Conservation (phyloP, 2,113 vertebrate genomes). For the Malurus melanocephalus region DNA sequence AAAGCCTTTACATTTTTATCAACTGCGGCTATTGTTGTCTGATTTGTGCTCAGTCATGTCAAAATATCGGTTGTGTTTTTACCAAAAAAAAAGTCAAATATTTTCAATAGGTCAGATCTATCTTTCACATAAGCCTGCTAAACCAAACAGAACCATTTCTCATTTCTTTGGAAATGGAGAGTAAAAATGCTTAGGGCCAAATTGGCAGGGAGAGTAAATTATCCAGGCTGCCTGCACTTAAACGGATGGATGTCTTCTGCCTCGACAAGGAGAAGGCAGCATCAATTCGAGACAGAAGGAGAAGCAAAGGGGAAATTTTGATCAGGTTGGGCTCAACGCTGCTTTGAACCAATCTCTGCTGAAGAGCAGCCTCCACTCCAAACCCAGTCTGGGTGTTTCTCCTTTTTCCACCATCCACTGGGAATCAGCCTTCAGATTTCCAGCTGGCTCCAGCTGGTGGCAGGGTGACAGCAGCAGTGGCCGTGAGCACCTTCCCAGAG, state of each 20-base stretch:
- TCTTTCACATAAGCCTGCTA: constrained; percentile 13
- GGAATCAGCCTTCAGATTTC: background rate
- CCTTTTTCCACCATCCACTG: background rate
- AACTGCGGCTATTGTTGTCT: constrained; percentile 24
- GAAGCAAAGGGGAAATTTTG: background rate
- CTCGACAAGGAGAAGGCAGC: background rate
- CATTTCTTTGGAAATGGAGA: constrained; percentile 37
- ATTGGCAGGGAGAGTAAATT: constrained; percentile 30
- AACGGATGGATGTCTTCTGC: constrained; percentile 29
- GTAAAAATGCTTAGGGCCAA: constrained; percentile 29
- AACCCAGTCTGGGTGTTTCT: background rate
- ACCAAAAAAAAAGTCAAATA: constrained; percentile 32
- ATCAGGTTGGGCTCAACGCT: background rate
- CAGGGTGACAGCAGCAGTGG: background rate
- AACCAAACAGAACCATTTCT: constrained; percentile 51
- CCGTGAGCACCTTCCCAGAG: background rate
- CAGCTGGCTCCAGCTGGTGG: background rate
- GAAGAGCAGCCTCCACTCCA: background rate
- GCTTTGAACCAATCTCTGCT: background rate
- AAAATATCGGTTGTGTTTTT: constrained; percentile 1
- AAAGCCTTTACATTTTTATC: constrained; percentile 60
- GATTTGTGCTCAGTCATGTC: constrained; percentile 46
- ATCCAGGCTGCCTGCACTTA: constrained; percentile 11
- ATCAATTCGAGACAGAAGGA: background rate
- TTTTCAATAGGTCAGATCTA: constrained; percentile 54